phyloP scores from a whole-genome alignment of 1,140 invertebrate species.

The Proales similis region DNA sequence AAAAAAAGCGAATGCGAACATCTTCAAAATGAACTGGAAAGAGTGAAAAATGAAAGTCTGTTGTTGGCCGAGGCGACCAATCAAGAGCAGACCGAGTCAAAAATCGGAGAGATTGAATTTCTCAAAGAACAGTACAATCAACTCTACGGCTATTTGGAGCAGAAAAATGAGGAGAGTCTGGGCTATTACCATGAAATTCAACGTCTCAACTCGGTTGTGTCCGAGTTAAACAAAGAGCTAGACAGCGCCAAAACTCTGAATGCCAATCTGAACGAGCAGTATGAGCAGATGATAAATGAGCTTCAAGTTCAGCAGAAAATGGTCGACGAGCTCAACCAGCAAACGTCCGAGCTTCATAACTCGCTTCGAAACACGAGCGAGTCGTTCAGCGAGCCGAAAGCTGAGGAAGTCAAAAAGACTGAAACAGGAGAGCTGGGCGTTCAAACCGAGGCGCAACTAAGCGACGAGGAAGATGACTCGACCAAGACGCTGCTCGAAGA shows the following conservation, averaged over 20 bases:
- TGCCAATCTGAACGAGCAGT: conserved; percentile 23
- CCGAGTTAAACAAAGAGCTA: conserved; percentile 12
- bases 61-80: background rate
- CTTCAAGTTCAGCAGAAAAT: conserved; percentile 36
- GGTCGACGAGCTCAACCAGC: conserved; percentile 29
- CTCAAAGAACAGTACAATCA: conserved; percentile 24
- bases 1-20: conserved; percentile 29
- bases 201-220: conserved; percentile 6
- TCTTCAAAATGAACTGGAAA: conserved; percentile 9
- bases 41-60: background rate
- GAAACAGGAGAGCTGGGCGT: no score
- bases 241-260: conserved; percentile 23
- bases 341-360: conserved; percentile 11
- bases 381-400: conserved; percentile 2
- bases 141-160: conserved; percentile 35
- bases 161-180: conserved; percentile 34
- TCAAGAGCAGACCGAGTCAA: background rate
- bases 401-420: background rate
- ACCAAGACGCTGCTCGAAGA: no score
- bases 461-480: no score
- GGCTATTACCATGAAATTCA: conserved; percentile 36
- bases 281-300: conserved; percentile 20
- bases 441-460: no score
- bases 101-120: background rate
- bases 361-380: conserved; percentile 8